Evolutionary conservation across 2,888 invertebrate species (phyloP), one percentile per base, ranked within the genome.

Genomic region (Megaustenia siamemsis): DNA sequence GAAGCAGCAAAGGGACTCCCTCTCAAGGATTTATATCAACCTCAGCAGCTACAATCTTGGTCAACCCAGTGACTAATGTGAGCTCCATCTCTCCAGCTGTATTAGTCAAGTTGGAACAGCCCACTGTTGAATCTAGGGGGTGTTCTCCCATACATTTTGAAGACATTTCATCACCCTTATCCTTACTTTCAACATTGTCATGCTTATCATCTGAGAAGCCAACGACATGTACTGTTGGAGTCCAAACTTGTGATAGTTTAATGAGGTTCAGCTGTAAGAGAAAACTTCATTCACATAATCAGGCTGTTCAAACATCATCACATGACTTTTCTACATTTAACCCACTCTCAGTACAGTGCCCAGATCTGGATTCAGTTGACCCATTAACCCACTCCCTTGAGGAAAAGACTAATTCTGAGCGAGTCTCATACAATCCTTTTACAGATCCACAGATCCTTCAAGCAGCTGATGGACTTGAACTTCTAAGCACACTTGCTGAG

Each of bases 401-500:
- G 40, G 76, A 63, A 1, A 83, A 83, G 60, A n/a, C 43, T 10
- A 24, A 49, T 49, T 35, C 49, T 21, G 83, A 83, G 24, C 45
- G 69, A 0, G n/a, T 53, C 32, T 60, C 68, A 66, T 90, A 91
- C 86, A 90, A 91, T 85, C 91, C 91, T 28, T 92, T 90, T 86
- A 89, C 89, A 38, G 92, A 92, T 87, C 91, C 92, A 8, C 90
- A 91, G 78, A 89, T 91, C 73, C 87, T 92, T 10, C 90, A 90
- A 83, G 91, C 92, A 24, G 91, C 90, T 35, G 91, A 91, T 85
- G 92, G 92, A 15, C 87, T 92, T 49, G 92, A 92, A 86, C 89
- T 92, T 43, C 87, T 92, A 15, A 92, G 92, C 87, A 89, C 92
- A 12, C 87, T 92, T 10, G 92, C 92, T 1, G 92, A 92, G 87